These are phyloP conservation scores for Gymnarchus niloticus DNA, from an alignment of 2,113 vertebrate genomes.

Conservation along the genomic window DNA sequence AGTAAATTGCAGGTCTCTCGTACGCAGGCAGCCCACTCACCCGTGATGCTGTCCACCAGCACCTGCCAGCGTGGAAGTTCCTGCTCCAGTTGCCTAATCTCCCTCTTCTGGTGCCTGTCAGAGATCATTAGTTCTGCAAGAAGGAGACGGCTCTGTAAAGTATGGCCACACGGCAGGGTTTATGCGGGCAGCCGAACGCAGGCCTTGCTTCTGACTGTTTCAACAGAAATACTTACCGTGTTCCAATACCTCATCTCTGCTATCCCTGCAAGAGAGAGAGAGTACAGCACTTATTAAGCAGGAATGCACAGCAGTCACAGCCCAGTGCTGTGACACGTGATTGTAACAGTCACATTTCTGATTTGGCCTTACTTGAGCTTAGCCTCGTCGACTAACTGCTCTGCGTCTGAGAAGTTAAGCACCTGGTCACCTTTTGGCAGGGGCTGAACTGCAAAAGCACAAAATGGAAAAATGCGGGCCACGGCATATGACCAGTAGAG, in stretches of 20 bases:
- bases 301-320: neutral
- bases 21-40: constrained; percentile 45
- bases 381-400: constrained; percentile 87
- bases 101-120: constrained; percentile 86
- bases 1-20: neutral
- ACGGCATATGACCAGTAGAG: neutral
- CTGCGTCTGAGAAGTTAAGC: constrained; percentile 89
- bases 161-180: neutral
- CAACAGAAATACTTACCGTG: constrained; percentile 70
- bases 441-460: constrained; percentile 80
- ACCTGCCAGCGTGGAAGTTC: constrained; percentile 93
- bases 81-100: constrained; percentile 89
- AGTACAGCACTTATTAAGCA: neutral
- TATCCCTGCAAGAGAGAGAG: constrained; percentile 67
- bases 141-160: neutral
- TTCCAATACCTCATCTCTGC: constrained; percentile 84
- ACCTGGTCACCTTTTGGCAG: constrained; percentile 93
- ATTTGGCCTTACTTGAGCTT: constrained; percentile 78
- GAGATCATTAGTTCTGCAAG: constrained; percentile 81
- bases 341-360: no score
- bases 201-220: neutral
- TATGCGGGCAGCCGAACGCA: neutral
- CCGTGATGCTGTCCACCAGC: constrained; percentile 89
- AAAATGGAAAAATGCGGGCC: constrained; percentile 11
- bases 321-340: neutral